phyloP scores from a whole-genome alignment of 2,888 invertebrate species.

The Notodonta dromedarius region DNA sequence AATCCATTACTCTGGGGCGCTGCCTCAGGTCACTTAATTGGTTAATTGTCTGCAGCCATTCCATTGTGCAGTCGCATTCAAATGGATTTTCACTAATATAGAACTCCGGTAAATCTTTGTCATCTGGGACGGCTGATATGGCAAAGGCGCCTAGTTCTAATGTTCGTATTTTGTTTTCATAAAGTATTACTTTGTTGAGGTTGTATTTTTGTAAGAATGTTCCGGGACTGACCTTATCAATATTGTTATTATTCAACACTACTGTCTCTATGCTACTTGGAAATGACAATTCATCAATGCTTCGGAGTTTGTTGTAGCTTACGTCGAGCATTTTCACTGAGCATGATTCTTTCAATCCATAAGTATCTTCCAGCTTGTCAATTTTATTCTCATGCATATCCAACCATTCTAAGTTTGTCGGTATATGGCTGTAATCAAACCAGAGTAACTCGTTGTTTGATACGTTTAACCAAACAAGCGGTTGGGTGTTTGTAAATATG shows the following conservation, averaged over 20 bases:
- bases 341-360: slow-evolving; percentile 86
- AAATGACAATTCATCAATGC: slow-evolving; percentile 87
- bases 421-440: slow-evolving; percentile 93
- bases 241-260: slow-evolving; percentile 89
- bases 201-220: slow-evolving; percentile 88
- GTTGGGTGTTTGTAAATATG: slow-evolving; percentile 89
- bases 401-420: slow-evolving; percentile 90
- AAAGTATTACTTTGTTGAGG: slow-evolving; percentile 90
- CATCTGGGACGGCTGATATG: slow-evolving; percentile 86
- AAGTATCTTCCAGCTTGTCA: slow-evolving; percentile 89
- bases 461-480: slow-evolving; percentile 91
- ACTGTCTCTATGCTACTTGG: slow-evolving; percentile 90
- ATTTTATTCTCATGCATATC: slow-evolving; percentile 93
- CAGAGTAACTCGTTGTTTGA: slow-evolving; percentile 90
- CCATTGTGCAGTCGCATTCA: slow-evolving; percentile 94
- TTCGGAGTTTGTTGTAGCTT: slow-evolving; percentile 88
- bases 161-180: slow-evolving; percentile 89
- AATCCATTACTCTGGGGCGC: slow-evolving; percentile 91
- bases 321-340: slow-evolving; percentile 91
- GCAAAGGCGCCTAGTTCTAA: slow-evolving; percentile 89
- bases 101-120: slow-evolving; percentile 90
- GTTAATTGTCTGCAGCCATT: slow-evolving; percentile 92
- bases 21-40: slow-evolving; percentile 89
- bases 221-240: slow-evolving; percentile 87
- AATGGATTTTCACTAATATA: slow-evolving; percentile 93